A percentile compares a stretch with the other conserved stretches of the same genome.
phyloP scores from a whole-genome alignment of 2,888 invertebrate species.

The Urechis unicinctus region DNA sequence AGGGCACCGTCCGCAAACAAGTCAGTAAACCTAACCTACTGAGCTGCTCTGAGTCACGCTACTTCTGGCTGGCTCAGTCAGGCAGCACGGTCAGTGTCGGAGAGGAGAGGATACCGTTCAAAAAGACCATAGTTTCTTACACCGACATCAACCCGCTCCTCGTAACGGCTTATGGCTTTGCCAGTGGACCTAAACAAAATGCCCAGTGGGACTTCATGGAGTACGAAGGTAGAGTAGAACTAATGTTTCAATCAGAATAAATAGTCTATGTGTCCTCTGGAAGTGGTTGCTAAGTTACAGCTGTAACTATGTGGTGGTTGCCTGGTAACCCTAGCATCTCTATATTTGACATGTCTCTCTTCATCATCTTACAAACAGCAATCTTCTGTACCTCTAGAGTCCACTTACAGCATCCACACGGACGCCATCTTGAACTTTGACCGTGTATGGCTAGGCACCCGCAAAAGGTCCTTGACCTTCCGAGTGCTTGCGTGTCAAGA shows the following conservation, averaged over 20 bases:
- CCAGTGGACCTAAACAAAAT: neutral
- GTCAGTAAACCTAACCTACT: neutral
- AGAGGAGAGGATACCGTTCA: neutral
- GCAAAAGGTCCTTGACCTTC: slow-evolving; percentile 3
- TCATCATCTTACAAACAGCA: no score
- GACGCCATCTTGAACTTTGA: slow-evolving; percentile 1
- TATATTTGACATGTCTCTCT: no score
- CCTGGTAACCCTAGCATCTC: no score
- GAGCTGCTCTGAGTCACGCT: neutral
- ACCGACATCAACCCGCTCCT: neutral
- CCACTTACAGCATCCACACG: slow-evolving; percentile 1
- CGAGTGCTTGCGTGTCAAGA: slow-evolving; percentile 3
- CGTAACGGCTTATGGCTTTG: neutral
- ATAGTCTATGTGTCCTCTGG: no score
- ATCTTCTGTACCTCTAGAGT: neutral
- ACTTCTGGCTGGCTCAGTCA: neutral
- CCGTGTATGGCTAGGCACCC: slow-evolving; percentile 2
- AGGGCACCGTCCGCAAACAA: neutral
- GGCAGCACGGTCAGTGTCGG: no score
- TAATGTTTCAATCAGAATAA: neutral
- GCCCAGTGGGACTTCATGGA: neutral
- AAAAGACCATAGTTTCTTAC: neutral
- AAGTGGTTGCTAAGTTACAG: no score
- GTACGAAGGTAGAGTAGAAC: neutral
- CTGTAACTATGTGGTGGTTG: no score